Percentiles rank a stretch among this genome's conserved stretches.
phyloP scores from a whole-genome alignment of 2,888 invertebrate genomes.

The Lepidochitona cinerea region DNA sequence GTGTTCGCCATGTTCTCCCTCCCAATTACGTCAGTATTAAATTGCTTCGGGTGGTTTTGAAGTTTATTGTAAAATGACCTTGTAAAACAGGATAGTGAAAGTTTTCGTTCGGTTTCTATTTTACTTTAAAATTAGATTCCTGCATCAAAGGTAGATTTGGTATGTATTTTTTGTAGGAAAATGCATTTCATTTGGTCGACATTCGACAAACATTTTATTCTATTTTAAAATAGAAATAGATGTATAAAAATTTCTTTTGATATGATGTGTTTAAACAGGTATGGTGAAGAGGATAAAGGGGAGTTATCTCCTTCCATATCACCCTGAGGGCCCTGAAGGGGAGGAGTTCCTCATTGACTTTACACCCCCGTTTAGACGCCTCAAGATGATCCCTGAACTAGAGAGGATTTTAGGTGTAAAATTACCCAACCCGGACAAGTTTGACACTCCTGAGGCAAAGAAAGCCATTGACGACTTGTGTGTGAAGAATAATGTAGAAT shows the following conservation, averaged over 20 bases:
- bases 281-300: constrained; percentile 96
- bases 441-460: constrained; percentile 66
- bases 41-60: too few species aligned
- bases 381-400: constrained; percentile 92
- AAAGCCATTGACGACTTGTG: constrained; percentile 86
- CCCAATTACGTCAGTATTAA: too few species aligned
- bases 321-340: constrained; percentile 85
- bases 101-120: too few species aligned
- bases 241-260: not conserved
- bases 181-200: too few species aligned
- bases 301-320: constrained; percentile 90
- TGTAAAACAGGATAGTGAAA: too few species aligned
- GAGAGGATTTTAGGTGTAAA: constrained; percentile 80
- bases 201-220: too few species aligned
- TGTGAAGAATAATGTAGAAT: constrained; percentile 89
- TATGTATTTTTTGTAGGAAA: too few species aligned
- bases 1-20: too few species aligned
- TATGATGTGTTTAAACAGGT: constrained; percentile 71
- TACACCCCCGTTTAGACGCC: constrained; percentile 94
- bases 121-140: too few species aligned
- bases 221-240: too few species aligned
- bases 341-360: constrained; percentile 91
- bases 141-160: too few species aligned
- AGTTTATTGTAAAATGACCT: too few species aligned
- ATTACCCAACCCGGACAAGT: constrained; percentile 70